Evolutionary conservation across 2,888 invertebrate species (phyloP).

Genomic region (Apamea monoglypha): DNA sequence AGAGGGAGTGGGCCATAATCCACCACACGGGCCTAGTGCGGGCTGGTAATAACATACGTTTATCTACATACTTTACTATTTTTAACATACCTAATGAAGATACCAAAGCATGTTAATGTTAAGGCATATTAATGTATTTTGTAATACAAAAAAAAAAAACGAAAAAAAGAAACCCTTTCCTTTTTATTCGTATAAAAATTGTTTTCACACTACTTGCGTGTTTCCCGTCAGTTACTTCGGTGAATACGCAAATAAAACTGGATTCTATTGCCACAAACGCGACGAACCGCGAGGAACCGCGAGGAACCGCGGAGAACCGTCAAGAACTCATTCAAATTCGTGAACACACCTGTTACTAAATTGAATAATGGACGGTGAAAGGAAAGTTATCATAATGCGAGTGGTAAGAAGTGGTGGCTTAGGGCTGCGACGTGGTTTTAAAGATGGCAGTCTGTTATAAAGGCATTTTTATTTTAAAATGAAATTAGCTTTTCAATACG

Average conservation of each 20-base stretch:
- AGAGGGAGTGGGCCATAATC: background rate
- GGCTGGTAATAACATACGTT: background rate
- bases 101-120: background rate
- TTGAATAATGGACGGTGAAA: slow-evolving; percentile 87
- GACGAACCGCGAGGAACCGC: slow-evolving; percentile 63
- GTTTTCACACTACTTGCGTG: slow-evolving; percentile 44
- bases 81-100: too few species aligned
- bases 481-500: background rate
- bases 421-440: slow-evolving; percentile 56
- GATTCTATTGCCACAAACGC: slow-evolving; percentile 61
- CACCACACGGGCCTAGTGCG: background rate
- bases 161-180: background rate
- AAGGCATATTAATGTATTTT: background rate
- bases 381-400: slow-evolving; percentile 87
- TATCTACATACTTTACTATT: background rate
- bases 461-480: slow-evolving; percentile 10
- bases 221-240: slow-evolving; percentile 47
- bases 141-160: background rate
- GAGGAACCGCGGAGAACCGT: slow-evolving; percentile 54
- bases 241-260: slow-evolving; percentile 61
- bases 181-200: slow-evolving; percentile 26
- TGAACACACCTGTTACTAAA: slow-evolving; percentile 84
- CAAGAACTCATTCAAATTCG: slow-evolving; percentile 83
- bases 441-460: background rate
- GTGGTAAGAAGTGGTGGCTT: slow-evolving; percentile 63